Percentiles rank a stretch among this genome's conserved stretches.
Evolutionary conservation across 2,113 vertebrate species (phyloP).

Genomic region (Brevimyrus niger): DNA sequence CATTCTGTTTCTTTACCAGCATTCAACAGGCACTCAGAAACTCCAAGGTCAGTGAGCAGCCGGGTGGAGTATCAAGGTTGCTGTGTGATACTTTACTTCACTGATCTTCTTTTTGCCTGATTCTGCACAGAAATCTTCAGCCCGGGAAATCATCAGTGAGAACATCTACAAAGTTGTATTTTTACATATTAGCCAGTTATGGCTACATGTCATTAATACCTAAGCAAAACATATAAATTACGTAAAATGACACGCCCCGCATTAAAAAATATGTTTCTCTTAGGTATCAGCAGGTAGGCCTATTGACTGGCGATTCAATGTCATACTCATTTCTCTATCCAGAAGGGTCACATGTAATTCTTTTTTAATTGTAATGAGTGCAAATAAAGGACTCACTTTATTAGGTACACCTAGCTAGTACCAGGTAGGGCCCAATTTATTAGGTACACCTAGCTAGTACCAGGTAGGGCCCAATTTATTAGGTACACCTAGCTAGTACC

Average conservation of each 20-base stretch:
- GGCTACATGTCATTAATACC: background rate
- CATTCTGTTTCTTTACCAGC: background rate
- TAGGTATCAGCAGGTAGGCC: background rate
- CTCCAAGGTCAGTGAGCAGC: background rate
- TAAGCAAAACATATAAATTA: background rate
- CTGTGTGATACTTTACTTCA: background rate
- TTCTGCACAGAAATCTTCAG: background rate
- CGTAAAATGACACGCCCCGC: background rate
- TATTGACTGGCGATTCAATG: background rate
- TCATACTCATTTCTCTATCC: background rate
- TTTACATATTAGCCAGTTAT: background rate
- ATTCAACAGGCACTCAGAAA: background rate
- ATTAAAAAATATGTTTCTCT: background rate
- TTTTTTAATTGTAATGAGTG: background rate
- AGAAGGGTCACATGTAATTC: background rate
- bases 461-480: background rate
- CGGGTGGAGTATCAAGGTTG: background rate
- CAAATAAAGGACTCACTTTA: background rate
- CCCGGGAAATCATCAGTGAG: background rate
- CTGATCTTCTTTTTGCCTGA: background rate
- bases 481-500: background rate
- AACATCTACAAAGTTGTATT: background rate
- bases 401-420: background rate
- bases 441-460: background rate
- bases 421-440: background rate